Percentiles rank a stretch among this genome's conserved stretches.
phyloP scores from a whole-genome alignment of 2,797 vertebrate species.

The Lagocephalus sceleratus region DNA sequence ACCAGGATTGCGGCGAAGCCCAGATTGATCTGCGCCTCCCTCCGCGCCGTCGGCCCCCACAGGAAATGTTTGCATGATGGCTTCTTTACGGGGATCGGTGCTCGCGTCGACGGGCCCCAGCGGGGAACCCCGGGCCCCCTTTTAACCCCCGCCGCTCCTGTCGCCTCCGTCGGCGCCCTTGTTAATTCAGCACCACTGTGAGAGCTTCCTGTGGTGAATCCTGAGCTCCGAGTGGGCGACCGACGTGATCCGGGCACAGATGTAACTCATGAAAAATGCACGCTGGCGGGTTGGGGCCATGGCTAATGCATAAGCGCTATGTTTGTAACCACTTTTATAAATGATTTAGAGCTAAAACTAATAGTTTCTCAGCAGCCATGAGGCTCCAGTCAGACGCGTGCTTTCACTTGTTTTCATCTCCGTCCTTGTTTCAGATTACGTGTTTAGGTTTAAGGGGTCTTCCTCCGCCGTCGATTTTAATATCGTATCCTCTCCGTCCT shows the following conservation, averaged over 20 bases:
- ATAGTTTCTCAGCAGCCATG: slow-evolving; percentile 16
- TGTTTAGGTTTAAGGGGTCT: background rate
- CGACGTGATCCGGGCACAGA: slow-evolving; percentile 23
- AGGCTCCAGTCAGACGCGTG: background rate
- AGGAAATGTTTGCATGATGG: slow-evolving; percentile 67
- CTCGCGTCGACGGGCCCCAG: slow-evolving; percentile 49
- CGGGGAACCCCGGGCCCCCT: slow-evolving; percentile 49
- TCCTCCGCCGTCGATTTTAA: background rate
- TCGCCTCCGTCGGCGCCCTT: slow-evolving; percentile 37
- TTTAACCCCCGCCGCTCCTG: slow-evolving; percentile 57
- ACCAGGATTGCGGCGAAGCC: slow-evolving; percentile 38
- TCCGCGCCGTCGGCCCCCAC: slow-evolving; percentile 61
- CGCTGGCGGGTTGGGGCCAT: slow-evolving; percentile 11
- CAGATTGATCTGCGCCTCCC: slow-evolving; percentile 55
- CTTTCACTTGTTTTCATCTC: slow-evolving; percentile 1
- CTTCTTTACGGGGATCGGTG: slow-evolving; percentile 51
- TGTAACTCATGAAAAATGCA: slow-evolving; percentile 49
- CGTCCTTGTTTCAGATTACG: background rate
- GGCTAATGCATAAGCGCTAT: slow-evolving; percentile 41
- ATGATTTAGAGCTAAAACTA: slow-evolving; percentile 43
- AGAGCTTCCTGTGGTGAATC: slow-evolving; percentile 34
- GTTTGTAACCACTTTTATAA: slow-evolving; percentile 28
- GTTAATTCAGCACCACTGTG: slow-evolving; percentile 53
- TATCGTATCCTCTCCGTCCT: no score
- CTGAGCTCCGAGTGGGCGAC: slow-evolving; percentile 9